A percentile compares a stretch with the other conserved stretches of the same genome.
Evolutionary conservation across 2,888 invertebrate genomes (phyloP).

Genomic region (Hirtodrosophila alboralis): DNA sequence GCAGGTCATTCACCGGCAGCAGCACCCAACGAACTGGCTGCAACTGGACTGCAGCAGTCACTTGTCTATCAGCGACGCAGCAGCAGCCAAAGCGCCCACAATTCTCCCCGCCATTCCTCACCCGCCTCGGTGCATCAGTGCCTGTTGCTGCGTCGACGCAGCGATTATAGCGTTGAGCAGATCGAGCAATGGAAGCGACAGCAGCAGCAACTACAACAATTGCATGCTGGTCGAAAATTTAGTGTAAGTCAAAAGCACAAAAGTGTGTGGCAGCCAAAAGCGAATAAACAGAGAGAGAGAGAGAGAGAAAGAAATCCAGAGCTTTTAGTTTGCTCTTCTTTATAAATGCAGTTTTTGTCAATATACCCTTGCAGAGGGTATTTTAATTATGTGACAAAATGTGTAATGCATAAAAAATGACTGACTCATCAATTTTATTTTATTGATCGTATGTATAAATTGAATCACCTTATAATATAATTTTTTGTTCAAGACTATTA

Average conservation of each 20-base stretch:
- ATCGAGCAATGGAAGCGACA: conserved; percentile 75
- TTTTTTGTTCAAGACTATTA: too few species aligned
- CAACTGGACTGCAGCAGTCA: conserved; percentile 58
- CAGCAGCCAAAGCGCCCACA: conserved; percentile 50
- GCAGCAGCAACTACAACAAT: conserved; percentile 50
- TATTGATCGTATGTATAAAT: too few species aligned
- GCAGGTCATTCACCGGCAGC: conserved; percentile 68
- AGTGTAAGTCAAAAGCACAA: conserved; percentile 58
- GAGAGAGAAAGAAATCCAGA: conserved; percentile 11
- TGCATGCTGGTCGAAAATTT: conserved; percentile 61
- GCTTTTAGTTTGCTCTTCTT: conserved; percentile 24
- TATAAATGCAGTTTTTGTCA: conserved; percentile 19
- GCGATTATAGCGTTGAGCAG: conserved; percentile 77
- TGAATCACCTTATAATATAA: too few species aligned
- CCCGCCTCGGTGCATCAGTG: conserved; percentile 73
- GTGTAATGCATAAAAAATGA: too few species aligned
- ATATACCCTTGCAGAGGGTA: too few species aligned
- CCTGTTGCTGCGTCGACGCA: conserved; percentile 78
- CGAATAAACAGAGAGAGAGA: conserved; percentile 5
- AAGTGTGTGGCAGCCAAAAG: neutral
- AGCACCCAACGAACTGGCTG: conserved; percentile 33
- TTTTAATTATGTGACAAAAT: too few species aligned
- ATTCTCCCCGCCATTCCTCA: conserved; percentile 66
- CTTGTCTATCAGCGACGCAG: conserved; percentile 70
- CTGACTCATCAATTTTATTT: too few species aligned